Evolutionary conservation across 2,797 vertebrate species (phyloP).

Genomic region (Typhlichthys subterraneus): DNA sequence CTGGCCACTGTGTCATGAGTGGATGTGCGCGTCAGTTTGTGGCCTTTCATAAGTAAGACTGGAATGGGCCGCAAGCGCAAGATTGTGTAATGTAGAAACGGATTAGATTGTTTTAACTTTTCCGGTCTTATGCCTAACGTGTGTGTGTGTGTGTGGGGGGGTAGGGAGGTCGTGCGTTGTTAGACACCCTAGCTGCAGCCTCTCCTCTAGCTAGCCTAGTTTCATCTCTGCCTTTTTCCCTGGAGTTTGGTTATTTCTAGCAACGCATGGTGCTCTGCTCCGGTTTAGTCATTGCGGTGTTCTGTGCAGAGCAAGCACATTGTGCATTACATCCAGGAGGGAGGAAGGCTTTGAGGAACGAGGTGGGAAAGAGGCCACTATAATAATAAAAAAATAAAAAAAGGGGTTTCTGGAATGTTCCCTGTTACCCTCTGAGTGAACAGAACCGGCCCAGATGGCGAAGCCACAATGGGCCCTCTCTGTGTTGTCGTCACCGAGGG

Average conservation of each 20-base stretch:
- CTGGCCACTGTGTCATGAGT: no score
- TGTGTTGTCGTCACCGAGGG: neutral
- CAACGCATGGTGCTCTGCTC: slow-evolving; percentile 49
- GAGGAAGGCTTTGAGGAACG: neutral
- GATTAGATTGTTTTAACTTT: no score
- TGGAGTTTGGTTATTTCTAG: slow-evolving; percentile 66
- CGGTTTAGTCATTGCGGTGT: slow-evolving; percentile 43
- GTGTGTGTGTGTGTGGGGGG: no score
- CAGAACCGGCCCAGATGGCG: no score
- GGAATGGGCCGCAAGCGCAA: no score
- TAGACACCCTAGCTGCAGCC: slow-evolving; percentile 34
- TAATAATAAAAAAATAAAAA: slow-evolving; percentile 11
- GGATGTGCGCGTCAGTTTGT: no score
- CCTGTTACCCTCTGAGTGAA: neutral
- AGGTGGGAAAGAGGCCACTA: slow-evolving; percentile 1
- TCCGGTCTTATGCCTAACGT: no score
- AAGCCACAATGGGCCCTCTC: no score
- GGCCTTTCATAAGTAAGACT: no score
- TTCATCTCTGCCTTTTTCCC: slow-evolving; percentile 48
- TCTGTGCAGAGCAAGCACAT: slow-evolving; percentile 27
- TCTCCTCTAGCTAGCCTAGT: slow-evolving; percentile 62
- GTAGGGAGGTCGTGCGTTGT: neutral
- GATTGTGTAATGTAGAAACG: no score
- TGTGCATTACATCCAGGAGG: neutral
- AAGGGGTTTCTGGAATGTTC: neutral